These are phyloP conservation scores for Siniperca scherzeri DNA, from an alignment of 2,797 vertebrate species.

Conservation along the genomic window DNA sequence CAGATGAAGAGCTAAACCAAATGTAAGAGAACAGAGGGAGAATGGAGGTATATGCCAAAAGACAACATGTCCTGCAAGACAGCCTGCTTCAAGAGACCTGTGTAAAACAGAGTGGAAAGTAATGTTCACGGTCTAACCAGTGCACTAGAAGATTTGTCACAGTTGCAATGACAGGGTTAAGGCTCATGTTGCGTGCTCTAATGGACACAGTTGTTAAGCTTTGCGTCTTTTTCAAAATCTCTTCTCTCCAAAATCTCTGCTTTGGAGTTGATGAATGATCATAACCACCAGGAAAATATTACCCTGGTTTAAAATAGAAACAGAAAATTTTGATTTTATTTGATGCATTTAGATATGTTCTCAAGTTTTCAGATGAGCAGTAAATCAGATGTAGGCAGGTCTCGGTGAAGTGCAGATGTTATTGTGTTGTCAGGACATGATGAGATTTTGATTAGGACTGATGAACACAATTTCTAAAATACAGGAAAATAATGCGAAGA, in stretches of 20 bases:
- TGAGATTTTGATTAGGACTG: background rate
- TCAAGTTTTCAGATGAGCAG: background rate
- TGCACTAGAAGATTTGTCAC: constrained; percentile 52
- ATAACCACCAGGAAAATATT: background rate
- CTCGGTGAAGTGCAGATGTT: background rate
- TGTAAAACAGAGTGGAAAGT: constrained; percentile 66
- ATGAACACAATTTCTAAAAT: background rate
- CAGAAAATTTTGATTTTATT: background rate
- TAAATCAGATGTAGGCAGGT: background rate
- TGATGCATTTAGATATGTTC: background rate
- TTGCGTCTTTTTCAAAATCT: constrained; percentile 20
- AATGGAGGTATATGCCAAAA: constrained; percentile 14
- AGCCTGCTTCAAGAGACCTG: constrained; percentile 34
- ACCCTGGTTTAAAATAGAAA: background rate
- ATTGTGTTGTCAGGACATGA: background rate
- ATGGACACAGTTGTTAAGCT: constrained; percentile 48
- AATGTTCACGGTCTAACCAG: constrained; percentile 50
- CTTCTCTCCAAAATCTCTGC: constrained; percentile 33
- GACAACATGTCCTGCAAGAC: constrained; percentile 26
- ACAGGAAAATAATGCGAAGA: background rate
- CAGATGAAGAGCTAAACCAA: constrained; percentile 12
- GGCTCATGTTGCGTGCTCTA: constrained; percentile 31
- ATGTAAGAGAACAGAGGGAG: background rate
- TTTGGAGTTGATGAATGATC: background rate
- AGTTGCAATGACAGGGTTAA: constrained; percentile 34